Evolutionary conservation across 2,113 vertebrate genomes (phyloP).

Genomic region (Morone saxatilis): DNA sequence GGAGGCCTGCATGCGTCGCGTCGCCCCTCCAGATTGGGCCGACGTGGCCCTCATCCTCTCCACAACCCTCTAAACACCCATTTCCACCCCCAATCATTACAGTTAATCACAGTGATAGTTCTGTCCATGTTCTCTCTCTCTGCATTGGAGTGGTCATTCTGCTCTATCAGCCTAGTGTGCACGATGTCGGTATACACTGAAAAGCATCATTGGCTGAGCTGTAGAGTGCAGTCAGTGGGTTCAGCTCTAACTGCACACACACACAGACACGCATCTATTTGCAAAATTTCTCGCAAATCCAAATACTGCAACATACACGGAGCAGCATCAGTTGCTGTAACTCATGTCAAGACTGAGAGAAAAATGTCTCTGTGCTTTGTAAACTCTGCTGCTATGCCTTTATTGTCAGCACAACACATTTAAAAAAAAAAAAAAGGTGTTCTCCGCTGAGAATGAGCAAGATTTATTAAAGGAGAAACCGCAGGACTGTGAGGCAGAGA

Average conservation of each 20-base stretch:
- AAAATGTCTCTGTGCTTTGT: slow-evolving; percentile 29
- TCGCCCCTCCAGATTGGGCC: slow-evolving; percentile 70
- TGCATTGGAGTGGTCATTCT: slow-evolving; percentile 70
- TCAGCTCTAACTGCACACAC: slow-evolving; percentile 34
- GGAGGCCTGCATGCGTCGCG: slow-evolving; percentile 52
- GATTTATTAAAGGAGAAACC: slow-evolving; percentile 55
- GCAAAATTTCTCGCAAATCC: slow-evolving; percentile 36
- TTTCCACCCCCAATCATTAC: slow-evolving; percentile 78
- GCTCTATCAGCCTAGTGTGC: slow-evolving; percentile 53
- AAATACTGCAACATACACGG: background rate
- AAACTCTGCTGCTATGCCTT: slow-evolving; percentile 47
- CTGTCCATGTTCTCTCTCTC: slow-evolving; percentile 62
- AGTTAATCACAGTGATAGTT: slow-evolving; percentile 79
- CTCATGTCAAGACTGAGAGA: slow-evolving; percentile 29
- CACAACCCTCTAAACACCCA: slow-evolving; percentile 75
- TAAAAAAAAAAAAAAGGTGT: slow-evolving; percentile 55
- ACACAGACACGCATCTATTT: slow-evolving; percentile 48
- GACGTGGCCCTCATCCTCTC: slow-evolving; percentile 69
- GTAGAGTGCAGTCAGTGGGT: slow-evolving; percentile 49
- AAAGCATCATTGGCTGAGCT: slow-evolving; percentile 50
- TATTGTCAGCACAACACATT: slow-evolving; percentile 49
- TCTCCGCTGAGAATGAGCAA: slow-evolving; percentile 24
- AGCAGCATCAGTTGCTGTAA: slow-evolving; percentile 20
- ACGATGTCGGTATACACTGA: slow-evolving; percentile 12
- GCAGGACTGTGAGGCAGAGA: slow-evolving; percentile 58